Evolutionary conservation across 1,140 invertebrate species (phyloP).

Genomic region (Heliothis virescens): DNA sequence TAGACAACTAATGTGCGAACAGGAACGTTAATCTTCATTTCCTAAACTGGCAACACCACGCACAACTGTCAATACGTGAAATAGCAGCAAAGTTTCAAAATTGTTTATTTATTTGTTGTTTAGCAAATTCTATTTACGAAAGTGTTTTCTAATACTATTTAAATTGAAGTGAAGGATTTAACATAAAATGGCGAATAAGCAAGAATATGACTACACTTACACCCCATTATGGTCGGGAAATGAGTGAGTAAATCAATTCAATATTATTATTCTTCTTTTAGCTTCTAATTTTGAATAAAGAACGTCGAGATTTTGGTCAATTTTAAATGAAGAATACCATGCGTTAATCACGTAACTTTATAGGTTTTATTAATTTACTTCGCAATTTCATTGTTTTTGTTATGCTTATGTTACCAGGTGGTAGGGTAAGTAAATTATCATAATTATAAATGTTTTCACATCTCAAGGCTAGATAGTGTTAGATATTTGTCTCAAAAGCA

Average conservation of each 20-base stretch:
- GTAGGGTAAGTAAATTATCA: no score
- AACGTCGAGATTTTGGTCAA: no score
- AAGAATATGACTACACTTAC: conserved; percentile 23
- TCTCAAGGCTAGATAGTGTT: no score
- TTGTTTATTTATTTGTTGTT: conserved; percentile 24
- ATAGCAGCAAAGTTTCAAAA: not conserved
- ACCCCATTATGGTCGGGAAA: conserved; percentile 28
- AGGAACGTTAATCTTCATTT: no score
- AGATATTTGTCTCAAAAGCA: no score
- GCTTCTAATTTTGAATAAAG: not conserved
- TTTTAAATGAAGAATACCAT: no score
- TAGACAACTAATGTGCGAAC: no score
- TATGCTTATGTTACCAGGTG: no score
- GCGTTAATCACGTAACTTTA: no score
- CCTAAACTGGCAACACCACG: not conserved
- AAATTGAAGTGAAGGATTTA: not conserved
- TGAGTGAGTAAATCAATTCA: conserved; percentile 26
- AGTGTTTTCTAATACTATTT: not conserved
- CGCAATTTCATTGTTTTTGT: no score
- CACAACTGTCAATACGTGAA: not conserved
- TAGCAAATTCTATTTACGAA: not conserved
- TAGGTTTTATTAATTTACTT: no score
- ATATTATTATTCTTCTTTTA: not conserved
- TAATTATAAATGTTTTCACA: no score
- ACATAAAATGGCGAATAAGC: conserved; percentile 24